phyloP scores from a whole-genome alignment of 1,140 invertebrate species.

The Pogonomyrmex barbatus region DNA sequence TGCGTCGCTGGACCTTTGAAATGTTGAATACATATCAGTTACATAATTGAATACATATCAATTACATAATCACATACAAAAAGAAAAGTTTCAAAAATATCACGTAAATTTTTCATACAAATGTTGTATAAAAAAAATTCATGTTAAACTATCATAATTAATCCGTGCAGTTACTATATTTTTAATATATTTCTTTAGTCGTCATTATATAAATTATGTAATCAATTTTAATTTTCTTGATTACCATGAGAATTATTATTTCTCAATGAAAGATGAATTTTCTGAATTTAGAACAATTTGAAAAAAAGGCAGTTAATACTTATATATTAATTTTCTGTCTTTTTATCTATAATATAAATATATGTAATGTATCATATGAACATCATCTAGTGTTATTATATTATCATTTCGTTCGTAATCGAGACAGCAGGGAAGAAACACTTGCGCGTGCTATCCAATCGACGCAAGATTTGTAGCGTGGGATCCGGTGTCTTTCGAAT shows the following conservation, averaged over 20 bases:
- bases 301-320: background rate
- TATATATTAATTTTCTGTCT: background rate
- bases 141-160: background rate
- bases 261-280: background rate
- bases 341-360: background rate
- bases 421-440: background rate
- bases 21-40: background rate
- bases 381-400: background rate
- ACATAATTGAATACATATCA: background rate
- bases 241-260: background rate
- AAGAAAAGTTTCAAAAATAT: background rate
- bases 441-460: conserved; percentile 33
- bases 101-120: background rate
- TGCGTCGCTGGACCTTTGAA: conserved; percentile 17
- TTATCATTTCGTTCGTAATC: conserved; percentile 30
- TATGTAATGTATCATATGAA: background rate
- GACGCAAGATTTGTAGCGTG: conserved; percentile 45
- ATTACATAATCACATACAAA: too few species aligned
- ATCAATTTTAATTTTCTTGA: background rate
- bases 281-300: background rate
- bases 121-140: background rate
- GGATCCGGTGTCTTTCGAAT: conserved; percentile 66
- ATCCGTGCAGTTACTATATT: background rate
- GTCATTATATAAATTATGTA: conserved; percentile 12
- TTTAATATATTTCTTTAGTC: background rate